Percentiles rank a stretch among this genome's conserved stretches.
phyloP scores from a whole-genome alignment of 1,140 invertebrate species.

The Drosophila subpulchrella region DNA sequence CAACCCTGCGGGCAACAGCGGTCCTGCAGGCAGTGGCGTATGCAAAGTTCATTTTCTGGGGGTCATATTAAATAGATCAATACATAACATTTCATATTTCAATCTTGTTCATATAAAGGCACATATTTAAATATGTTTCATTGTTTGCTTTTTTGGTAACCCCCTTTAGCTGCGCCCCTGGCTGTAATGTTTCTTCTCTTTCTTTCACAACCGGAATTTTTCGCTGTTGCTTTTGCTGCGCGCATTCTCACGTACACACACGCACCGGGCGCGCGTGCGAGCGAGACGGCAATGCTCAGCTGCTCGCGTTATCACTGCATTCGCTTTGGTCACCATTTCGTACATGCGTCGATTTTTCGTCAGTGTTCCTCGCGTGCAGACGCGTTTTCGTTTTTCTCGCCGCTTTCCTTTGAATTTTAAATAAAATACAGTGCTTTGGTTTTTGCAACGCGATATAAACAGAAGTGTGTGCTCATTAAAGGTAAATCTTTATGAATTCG shows the following conservation, averaged over 20 bases:
- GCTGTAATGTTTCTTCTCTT: slow-evolving; percentile 13
- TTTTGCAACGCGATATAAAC: neutral
- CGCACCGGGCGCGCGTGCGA: slow-evolving; percentile 12
- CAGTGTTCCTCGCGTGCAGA: slow-evolving; percentile 73
- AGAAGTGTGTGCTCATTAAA: slow-evolving; percentile 17
- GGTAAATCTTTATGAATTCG: slow-evolving; percentile 23
- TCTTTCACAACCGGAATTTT: slow-evolving; percentile 78
- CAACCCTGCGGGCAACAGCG: slow-evolving; percentile 44
- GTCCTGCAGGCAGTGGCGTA: neutral
- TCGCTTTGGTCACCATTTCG: slow-evolving; percentile 70
- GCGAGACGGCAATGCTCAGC: slow-evolving; percentile 49
- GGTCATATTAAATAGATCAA: too few relatives aligned
- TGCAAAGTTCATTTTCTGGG: neutral
- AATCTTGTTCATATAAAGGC: too few relatives aligned
- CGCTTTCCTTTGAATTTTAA: slow-evolving; percentile 18
- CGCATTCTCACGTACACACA: slow-evolving; percentile 74
- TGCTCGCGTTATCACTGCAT: slow-evolving; percentile 76
- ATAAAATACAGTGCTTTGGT: slow-evolving; percentile 8
- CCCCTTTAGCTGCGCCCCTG: neutral
- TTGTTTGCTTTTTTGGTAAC: slow-evolving; percentile 45
- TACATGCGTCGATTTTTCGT: slow-evolving; percentile 55
- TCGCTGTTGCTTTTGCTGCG: slow-evolving; percentile 68
- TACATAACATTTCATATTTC: slow-evolving; percentile 2
- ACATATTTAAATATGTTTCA: neutral
- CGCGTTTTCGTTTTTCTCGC: slow-evolving; percentile 70